These are phyloP conservation scores for Uromys caudimaculatus DNA, from an alignment of 2,797 vertebrate genomes.

Conservation along the genomic window DNA sequence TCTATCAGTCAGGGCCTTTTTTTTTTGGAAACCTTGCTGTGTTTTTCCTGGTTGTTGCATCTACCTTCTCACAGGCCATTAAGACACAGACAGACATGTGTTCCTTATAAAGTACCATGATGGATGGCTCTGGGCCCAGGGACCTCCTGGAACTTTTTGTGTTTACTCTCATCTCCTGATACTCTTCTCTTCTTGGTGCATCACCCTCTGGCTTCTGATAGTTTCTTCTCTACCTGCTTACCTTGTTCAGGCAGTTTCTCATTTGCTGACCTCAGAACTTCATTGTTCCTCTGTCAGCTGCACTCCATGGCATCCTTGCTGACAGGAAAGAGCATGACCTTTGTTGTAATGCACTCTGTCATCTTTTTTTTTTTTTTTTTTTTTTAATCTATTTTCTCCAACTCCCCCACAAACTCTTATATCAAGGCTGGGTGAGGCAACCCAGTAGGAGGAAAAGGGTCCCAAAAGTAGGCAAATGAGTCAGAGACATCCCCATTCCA, in stretches of 20 bases:
- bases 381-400: not conserved
- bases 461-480: too few species aligned
- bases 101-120: not conserved
- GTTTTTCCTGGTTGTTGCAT: not conserved
- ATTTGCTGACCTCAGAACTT: not conserved
- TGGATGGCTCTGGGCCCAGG: not conserved
- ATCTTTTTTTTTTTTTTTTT: not conserved
- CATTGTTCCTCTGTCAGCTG: not conserved
- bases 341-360: not conserved
- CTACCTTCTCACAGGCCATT: not conserved
- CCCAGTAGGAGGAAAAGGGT: not conserved
- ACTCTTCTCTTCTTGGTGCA: not conserved
- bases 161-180: not conserved
- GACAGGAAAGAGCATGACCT: not conserved
- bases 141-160: not conserved
- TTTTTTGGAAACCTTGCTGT: not conserved
- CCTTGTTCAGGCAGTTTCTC: not conserved
- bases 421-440: not conserved
- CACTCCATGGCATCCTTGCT: accelerated
- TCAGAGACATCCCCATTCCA: not conserved
- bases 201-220: not conserved
- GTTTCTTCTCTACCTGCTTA: not conserved
- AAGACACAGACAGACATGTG: not conserved
- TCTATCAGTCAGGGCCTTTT: not conserved
- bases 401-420: too few species aligned